Percentiles rank a stretch among this genome's conserved stretches.
phyloP scores from a whole-genome alignment of 2,888 invertebrate species.

The Platypus cylindrus region DNA sequence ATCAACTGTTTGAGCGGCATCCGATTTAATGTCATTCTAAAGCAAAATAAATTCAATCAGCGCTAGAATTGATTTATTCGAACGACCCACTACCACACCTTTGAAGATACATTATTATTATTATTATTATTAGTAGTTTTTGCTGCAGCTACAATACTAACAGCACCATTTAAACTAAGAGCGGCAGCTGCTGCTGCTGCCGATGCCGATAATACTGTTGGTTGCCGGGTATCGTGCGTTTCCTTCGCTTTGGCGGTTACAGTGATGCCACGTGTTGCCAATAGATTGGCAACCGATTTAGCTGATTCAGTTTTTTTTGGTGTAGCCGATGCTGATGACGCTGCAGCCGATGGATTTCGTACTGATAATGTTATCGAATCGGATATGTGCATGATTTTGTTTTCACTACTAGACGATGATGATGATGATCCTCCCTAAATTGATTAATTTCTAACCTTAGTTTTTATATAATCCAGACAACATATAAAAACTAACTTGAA shows the following conservation, averaged over 20 bases:
- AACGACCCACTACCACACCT: too few species aligned
- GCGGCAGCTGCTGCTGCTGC: slow-evolving; percentile 37
- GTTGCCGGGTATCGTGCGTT: slow-evolving; percentile 9
- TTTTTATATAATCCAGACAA: too few species aligned
- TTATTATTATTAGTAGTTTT: slow-evolving; percentile 19
- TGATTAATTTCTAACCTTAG: too few species aligned
- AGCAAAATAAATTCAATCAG: too few species aligned
- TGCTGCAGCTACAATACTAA: slow-evolving; percentile 45
- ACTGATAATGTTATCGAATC: slow-evolving; percentile 59
- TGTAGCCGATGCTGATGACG: slow-evolving; percentile 31
- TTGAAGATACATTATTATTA: too few species aligned
- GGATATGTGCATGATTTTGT: slow-evolving; percentile 53
- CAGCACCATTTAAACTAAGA: slow-evolving; percentile 46
- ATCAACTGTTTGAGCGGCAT: too few species aligned
- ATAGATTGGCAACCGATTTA: slow-evolving; percentile 61
- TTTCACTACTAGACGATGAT: too few species aligned
- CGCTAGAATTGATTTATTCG: background rate
- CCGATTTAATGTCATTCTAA: too few species aligned
- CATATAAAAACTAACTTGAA: slow-evolving; percentile 55
- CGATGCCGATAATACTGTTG: too few species aligned
- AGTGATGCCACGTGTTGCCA: slow-evolving; percentile 66
- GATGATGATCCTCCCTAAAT: slow-evolving; percentile 26
- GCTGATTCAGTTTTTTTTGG: slow-evolving; percentile 54
- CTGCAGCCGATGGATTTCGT: slow-evolving; percentile 35
- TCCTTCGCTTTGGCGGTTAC: slow-evolving; percentile 49